A percentile compares a stretch with the other conserved stretches of the same genome.
Evolutionary conservation across 2,888 invertebrate genomes (phyloP).

Genomic region (Tetragonisca angustula): DNA sequence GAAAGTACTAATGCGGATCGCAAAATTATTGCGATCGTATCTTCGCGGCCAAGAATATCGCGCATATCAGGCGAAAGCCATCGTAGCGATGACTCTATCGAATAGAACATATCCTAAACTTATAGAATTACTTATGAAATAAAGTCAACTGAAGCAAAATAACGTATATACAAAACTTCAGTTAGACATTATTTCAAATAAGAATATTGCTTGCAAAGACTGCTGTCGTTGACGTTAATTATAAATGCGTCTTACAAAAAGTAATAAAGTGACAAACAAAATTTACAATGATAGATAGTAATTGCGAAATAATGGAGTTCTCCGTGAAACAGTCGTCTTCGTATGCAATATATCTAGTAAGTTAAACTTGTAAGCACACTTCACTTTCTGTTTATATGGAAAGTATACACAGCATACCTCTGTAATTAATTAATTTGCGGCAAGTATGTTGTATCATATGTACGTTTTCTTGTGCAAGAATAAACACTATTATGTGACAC

Average conservation of each 20-base stretch:
- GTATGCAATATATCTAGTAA: conserved; percentile 54
- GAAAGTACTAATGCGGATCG: conserved; percentile 65
- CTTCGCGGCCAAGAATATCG: conserved; percentile 80
- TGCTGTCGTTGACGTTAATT: conserved; percentile 34
- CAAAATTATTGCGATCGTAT: conserved; percentile 76
- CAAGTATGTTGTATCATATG: conserved; percentile 74
- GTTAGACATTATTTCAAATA: conserved; percentile 31
- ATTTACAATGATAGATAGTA: not conserved
- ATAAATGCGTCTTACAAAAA: not conserved
- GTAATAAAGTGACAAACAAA: conserved; percentile 15
- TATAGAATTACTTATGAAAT: conserved; percentile 50
- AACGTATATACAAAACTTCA: conserved; percentile 38
- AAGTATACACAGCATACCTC: conserved; percentile 76
- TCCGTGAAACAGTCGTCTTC: conserved; percentile 47
- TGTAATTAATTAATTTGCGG: conserved; percentile 68
- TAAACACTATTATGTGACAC: conserved; percentile 70
- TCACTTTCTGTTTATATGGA: conserved; percentile 73
- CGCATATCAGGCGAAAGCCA: conserved; percentile 80
- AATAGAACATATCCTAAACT: conserved; percentile 55
- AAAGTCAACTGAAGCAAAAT: conserved; percentile 40
- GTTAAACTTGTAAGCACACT: conserved; percentile 66
- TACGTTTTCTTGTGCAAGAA: conserved; percentile 75
- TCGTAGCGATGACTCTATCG: conserved; percentile 58
- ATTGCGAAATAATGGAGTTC: conserved; percentile 11
- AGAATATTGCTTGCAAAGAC: conserved; percentile 47